phyloP scores from a whole-genome alignment of 2,888 invertebrate genomes.

The Cheilosia pagana region DNA sequence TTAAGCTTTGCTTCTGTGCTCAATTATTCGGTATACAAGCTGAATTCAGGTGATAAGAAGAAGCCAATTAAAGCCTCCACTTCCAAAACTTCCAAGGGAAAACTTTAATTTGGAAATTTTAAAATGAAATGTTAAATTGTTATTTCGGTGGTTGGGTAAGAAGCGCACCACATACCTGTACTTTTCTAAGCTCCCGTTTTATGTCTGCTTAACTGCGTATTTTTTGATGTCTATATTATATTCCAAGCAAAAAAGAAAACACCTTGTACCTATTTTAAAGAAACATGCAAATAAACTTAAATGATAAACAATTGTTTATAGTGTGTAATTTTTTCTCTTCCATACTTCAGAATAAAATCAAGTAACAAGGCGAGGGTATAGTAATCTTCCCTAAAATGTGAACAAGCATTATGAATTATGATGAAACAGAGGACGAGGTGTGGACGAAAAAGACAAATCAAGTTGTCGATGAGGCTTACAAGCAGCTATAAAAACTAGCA shows the following conservation, averaged over 20 bases:
- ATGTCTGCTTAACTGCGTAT: not conserved
- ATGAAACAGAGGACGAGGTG: no score
- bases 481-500: no score
- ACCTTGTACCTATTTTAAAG: slow-evolving; percentile 28
- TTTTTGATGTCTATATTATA: not conserved
- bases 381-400: no score
- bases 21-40: slow-evolving; percentile 87
- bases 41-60: slow-evolving; percentile 84
- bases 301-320: slow-evolving; percentile 1
- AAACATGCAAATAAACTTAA: slow-evolving; percentile 30
- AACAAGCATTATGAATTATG: no score
- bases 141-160: not conserved
- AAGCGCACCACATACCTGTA: slow-evolving; percentile 5
- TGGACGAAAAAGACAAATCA: no score
- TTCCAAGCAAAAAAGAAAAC: slow-evolving; percentile 3
- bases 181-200: slow-evolving; percentile 34
- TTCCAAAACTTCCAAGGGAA: slow-evolving; percentile 47
- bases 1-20: slow-evolving; percentile 88
- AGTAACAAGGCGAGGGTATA: no score
- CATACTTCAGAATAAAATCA: no score
- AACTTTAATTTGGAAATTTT: not conserved
- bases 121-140: not conserved
- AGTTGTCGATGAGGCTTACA: no score
- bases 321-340: not conserved
- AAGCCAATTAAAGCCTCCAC: slow-evolving; percentile 71